phyloP scores from a whole-genome alignment of 1,140 invertebrate species.

The Mycetomoellerius zeteki region DNA sequence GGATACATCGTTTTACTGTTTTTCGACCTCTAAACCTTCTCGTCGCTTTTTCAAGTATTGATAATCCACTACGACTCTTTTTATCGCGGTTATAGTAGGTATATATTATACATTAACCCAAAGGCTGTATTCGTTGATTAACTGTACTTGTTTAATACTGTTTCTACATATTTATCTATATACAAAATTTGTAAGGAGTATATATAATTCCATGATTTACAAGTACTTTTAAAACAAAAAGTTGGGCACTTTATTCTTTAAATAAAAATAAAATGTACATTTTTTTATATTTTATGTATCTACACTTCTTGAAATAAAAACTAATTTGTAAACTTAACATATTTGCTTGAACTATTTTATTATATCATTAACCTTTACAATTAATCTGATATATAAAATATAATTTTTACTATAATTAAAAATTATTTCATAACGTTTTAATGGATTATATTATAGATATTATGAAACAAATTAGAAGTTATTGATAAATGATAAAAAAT shows the following conservation, averaged over 20 bases:
- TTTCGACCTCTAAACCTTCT: constrained; percentile 62
- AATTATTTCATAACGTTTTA: neutral
- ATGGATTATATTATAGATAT: neutral
- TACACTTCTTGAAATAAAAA: constrained; percentile 4
- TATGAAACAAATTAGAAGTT: neutral
- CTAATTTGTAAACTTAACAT: neutral
- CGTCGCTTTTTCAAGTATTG: neutral
- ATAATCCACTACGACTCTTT: constrained; percentile 1
- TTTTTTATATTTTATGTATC: constrained; percentile 8
- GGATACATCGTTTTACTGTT: constrained; percentile 35
- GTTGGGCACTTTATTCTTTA: neutral
- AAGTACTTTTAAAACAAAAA: neutral
- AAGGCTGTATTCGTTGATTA: neutral
- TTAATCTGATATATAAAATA: neutral
- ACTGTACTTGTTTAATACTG: too few relatives aligned
- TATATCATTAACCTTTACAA: neutral
- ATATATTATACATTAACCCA: neutral
- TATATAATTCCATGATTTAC: neutral
- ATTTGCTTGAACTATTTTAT: constrained; percentile 7
- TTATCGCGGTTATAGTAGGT: neutral
- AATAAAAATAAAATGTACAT: neutral
- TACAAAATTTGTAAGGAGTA: neutral
- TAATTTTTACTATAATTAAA: neutral
- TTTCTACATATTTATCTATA: constrained; percentile 12
- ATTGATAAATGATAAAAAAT: neutral